These are phyloP conservation scores for Oasisia sp. DNA, from an alignment of 2,888 invertebrate species.

Conservation along the genomic window DNA sequence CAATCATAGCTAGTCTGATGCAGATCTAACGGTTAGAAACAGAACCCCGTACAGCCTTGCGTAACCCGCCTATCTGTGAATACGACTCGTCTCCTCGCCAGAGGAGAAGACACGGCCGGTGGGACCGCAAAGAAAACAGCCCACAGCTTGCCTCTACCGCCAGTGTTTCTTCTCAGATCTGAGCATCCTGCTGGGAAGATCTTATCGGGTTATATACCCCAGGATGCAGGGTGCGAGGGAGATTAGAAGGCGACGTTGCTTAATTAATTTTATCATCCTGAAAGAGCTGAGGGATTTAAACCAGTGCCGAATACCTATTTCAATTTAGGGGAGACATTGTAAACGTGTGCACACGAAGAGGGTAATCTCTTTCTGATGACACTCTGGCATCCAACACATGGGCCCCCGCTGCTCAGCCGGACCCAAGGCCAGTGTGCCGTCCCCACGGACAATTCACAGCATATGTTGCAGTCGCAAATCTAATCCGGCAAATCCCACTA, in stretches of 20 bases:
- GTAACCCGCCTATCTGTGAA: background rate
- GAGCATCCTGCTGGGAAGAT: background rate
- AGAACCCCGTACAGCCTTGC: background rate
- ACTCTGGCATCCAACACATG: background rate
- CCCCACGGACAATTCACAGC: background rate
- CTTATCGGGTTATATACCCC: background rate
- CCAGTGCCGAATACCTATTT: background rate
- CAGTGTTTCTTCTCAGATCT: background rate
- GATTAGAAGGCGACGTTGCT: background rate
- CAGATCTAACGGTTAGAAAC: background rate
- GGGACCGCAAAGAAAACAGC: conserved; percentile 4
- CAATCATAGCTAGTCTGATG: background rate
- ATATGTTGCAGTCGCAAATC: background rate
- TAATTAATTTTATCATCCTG: conserved; percentile 11
- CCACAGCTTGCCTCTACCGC: background rate
- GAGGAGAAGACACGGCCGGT: background rate
- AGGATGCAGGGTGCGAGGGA: background rate
- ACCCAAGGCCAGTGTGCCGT: background rate
- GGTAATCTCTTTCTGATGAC: conserved; percentile 17
- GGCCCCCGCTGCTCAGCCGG: background rate
- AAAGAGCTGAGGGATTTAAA: background rate
- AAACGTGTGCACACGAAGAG: background rate
- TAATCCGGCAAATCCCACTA: background rate
- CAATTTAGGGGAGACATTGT: background rate
- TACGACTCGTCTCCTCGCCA: background rate